phyloP scores from a whole-genome alignment of 1,140 invertebrate genomes.

The Proales similis region DNA sequence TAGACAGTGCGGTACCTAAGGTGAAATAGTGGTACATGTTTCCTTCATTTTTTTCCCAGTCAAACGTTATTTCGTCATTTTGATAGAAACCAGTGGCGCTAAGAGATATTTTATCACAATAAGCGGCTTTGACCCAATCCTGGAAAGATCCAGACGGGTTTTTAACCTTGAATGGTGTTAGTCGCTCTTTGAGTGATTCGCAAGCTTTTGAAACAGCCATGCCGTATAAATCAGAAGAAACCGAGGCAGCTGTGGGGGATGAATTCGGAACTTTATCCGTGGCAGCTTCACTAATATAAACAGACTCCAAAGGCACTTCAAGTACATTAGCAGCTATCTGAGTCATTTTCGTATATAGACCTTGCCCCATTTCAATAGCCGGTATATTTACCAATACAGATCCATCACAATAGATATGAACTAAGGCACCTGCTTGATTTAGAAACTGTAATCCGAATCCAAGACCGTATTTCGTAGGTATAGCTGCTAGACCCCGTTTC shows the following conservation, averaged over 20 bases:
- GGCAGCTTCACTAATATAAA: slow-evolving; percentile 77
- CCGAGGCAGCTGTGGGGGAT: slow-evolving; percentile 80
- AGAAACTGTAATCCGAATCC: slow-evolving; percentile 70
- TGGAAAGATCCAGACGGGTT: slow-evolving; percentile 20
- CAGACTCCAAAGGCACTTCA: slow-evolving; percentile 65
- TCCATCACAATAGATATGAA: slow-evolving; percentile 83
- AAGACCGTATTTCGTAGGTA: slow-evolving; percentile 85
- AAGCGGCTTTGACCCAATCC: slow-evolving; percentile 33
- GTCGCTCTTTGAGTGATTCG: slow-evolving; percentile 13
- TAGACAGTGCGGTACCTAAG: slow-evolving; percentile 47
- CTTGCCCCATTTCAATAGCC: slow-evolving; percentile 92
- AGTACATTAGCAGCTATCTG: slow-evolving; percentile 61
- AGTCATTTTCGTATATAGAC: slow-evolving; percentile 87
- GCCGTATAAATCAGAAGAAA: slow-evolving; percentile 83
- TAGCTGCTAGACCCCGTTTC: slow-evolving; percentile 74
- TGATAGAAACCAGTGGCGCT: slow-evolving; percentile 11
- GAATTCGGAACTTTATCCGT: slow-evolving; percentile 92
- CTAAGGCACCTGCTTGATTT: slow-evolving; percentile 77
- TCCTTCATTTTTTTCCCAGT: neutral
- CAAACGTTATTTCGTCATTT: neutral
- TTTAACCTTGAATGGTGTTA: slow-evolving; percentile 6
- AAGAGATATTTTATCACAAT: slow-evolving; percentile 6
- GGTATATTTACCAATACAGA: slow-evolving; percentile 82
- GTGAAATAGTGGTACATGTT: slow-evolving; percentile 30
- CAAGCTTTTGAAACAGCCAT: slow-evolving; percentile 65